Conservation (phyloP, 2,113 vertebrate species). For the Limanda limanda region DNA sequence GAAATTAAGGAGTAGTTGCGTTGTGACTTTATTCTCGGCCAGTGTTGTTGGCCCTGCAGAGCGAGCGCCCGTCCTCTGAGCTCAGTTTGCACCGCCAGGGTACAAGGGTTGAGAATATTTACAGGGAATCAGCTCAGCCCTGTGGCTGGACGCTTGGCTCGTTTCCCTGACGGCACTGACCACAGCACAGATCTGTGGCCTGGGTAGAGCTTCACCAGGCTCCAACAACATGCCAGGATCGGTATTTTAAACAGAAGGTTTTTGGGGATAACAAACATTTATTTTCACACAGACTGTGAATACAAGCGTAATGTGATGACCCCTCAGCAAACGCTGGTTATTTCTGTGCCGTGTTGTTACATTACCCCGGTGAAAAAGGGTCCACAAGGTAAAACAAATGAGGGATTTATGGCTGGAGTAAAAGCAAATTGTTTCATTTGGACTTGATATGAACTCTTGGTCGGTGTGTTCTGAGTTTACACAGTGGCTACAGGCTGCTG, state of each 20-base stretch:
- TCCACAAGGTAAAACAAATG: neutral
- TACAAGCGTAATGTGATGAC: neutral
- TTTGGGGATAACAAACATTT: neutral
- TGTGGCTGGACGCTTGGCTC: neutral
- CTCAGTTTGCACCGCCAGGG: neutral
- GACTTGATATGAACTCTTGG: neutral
- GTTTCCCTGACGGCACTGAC: neutral
- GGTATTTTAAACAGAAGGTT: neutral
- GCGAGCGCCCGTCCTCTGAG: neutral
- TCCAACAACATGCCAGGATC: neutral
- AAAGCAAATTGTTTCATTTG: neutral
- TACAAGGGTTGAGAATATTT: constrained; percentile 6
- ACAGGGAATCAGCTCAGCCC: constrained; percentile 1
- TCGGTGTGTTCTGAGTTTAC: neutral
- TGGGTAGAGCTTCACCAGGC: neutral
- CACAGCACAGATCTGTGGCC: neutral
- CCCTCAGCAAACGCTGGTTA: neutral
- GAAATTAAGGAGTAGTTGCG: neutral
- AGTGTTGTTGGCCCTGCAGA: neutral
- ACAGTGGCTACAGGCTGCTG: neutral
- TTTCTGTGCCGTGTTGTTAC: neutral
- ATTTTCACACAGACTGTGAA: neutral
- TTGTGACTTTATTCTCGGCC: neutral
- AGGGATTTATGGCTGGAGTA: neutral
- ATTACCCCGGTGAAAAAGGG: neutral